These are phyloP conservation scores for Hylaeus volcanicus DNA, from an alignment of 1,140 invertebrate genomes.

Conservation along the genomic window DNA sequence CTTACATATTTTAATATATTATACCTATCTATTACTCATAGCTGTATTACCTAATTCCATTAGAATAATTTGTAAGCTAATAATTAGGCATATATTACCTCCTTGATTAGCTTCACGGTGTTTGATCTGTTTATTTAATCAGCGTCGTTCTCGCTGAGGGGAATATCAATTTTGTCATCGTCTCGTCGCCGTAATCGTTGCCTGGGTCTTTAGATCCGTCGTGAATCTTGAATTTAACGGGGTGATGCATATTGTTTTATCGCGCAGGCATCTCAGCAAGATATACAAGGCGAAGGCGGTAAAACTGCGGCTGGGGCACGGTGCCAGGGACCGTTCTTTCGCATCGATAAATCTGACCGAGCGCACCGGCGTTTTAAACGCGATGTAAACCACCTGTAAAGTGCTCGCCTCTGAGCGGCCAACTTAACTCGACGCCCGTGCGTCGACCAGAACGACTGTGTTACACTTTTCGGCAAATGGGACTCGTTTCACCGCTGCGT, in stretches of 20 bases:
- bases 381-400: slow-evolving; percentile 64
- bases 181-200: slow-evolving; percentile 12
- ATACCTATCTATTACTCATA: too few relatives aligned
- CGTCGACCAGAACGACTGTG: slow-evolving; percentile 15
- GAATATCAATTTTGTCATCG: not conserved
- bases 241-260: slow-evolving; percentile 54
- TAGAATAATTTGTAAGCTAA: too few relatives aligned
- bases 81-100: too few relatives aligned
- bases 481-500: not conserved
- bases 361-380: slow-evolving; percentile 55
- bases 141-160: not conserved
- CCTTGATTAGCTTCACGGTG: too few relatives aligned
- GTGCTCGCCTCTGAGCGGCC: slow-evolving; percentile 12
- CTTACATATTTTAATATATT: too few relatives aligned
- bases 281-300: slow-evolving; percentile 32
- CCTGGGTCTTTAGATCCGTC: not conserved
- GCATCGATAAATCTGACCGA: slow-evolving; percentile 55
- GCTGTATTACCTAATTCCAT: too few relatives aligned
- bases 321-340: slow-evolving; percentile 50
- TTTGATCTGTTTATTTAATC: not conserved
- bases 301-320: slow-evolving; percentile 47
- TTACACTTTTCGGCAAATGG: slow-evolving; percentile 39
- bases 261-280: slow-evolving; percentile 23
- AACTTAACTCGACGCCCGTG: slow-evolving; percentile 39
- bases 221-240: slow-evolving; percentile 32